Evolutionary conservation across 2,113 vertebrate genomes (phyloP).

Genomic region (Eretmochelys imbricata): DNA sequence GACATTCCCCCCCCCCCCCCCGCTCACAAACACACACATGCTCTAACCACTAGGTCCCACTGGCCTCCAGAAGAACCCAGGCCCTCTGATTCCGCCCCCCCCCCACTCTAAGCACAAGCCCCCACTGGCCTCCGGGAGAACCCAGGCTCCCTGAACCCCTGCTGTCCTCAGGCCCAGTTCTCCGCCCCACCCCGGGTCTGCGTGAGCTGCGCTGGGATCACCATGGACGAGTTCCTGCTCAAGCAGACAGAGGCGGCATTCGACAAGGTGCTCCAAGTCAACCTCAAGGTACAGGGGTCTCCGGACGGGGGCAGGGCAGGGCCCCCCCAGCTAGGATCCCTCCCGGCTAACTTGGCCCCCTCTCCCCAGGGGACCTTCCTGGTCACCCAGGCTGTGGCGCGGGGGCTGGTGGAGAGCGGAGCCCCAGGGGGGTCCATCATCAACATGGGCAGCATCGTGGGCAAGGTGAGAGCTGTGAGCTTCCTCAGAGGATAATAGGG

Average conservation of each 20-base stretch:
- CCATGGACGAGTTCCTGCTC: conserved; percentile 86
- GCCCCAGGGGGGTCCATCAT: conserved; percentile 86
- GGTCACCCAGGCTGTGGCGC: conserved; percentile 86
- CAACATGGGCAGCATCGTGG: conserved; percentile 89
- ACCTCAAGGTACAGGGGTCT: conserved; percentile 85
- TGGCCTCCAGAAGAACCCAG: background rate
- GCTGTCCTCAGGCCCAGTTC: conserved; percentile 53
- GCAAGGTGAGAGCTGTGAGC: conserved; percentile 80
- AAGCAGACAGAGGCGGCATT: conserved; percentile 85
- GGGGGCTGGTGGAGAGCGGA: conserved; percentile 83
- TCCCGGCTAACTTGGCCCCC: background rate
- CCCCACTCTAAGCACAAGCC: background rate
- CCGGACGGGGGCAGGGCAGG: background rate
- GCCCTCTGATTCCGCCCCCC: background rate
- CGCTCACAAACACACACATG: too few species aligned
- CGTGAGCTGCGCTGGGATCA: conserved; percentile 87
- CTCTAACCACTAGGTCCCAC: background rate
- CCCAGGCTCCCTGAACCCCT: background rate
- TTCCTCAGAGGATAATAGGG: background rate
- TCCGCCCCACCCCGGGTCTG: conserved; percentile 86
- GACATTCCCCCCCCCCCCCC: background rate
- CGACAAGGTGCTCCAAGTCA: conserved; percentile 85
- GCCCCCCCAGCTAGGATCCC: background rate
- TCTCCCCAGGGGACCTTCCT: conserved; percentile 86
- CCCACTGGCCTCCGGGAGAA: background rate